Percentiles rank a stretch among this genome's conserved stretches.
phyloP scores from a whole-genome alignment of 2,113 vertebrate genomes.

The Tympanuchus pallidicinctus region DNA sequence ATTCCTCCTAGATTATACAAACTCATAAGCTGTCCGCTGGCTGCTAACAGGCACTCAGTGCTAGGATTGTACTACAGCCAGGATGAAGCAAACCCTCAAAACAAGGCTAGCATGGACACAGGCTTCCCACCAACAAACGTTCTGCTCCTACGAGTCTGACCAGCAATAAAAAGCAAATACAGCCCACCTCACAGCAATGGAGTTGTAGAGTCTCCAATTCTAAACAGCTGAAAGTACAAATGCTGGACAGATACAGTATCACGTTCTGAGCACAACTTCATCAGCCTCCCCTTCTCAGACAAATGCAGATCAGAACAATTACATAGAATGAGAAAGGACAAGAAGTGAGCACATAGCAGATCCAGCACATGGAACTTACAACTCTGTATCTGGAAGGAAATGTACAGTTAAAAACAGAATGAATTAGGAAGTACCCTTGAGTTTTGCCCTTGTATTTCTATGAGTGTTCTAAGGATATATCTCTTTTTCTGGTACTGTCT shows the following conservation, averaged over 20 bases:
- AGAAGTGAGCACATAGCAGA: not conserved
- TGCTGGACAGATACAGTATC: not conserved
- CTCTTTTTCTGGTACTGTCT: not conserved
- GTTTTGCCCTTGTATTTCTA: not conserved
- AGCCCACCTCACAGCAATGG: not conserved
- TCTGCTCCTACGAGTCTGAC: not conserved
- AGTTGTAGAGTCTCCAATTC: fast-evolving
- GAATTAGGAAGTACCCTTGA: not conserved
- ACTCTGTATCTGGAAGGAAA: not conserved
- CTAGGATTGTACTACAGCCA: fast-evolving
- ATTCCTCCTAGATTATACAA: not conserved
- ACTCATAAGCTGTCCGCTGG: not conserved
- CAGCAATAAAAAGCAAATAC: fast-evolving
- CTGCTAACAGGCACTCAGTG: not conserved
- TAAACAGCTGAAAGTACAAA: not conserved
- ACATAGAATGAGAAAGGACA: fast-evolving
- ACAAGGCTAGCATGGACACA: fast-evolving
- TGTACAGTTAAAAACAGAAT: not conserved
- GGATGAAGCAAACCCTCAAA: not conserved
- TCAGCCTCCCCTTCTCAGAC: not conserved
- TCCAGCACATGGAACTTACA: not conserved
- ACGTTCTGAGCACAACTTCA: not conserved
- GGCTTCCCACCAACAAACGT: not conserved
- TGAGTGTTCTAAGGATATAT: not conserved
- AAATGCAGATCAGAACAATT: not conserved